Conservation (phyloP, 1,140 invertebrate genomes). For the Aporrectodea caliginosa region DNA sequence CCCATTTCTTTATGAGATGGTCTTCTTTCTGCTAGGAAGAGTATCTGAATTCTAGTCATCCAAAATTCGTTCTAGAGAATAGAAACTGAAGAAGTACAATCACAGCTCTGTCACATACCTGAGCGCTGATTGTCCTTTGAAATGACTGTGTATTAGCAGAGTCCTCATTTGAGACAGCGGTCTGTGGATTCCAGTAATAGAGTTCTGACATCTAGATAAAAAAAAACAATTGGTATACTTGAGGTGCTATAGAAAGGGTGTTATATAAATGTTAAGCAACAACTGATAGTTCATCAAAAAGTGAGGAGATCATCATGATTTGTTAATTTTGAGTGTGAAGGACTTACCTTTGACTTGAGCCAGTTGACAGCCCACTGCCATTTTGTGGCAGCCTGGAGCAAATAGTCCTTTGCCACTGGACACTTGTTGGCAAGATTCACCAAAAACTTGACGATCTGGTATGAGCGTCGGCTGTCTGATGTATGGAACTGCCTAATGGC, state of each 20-base stretch:
- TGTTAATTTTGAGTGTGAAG: too few species aligned
- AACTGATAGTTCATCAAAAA: too few species aligned
- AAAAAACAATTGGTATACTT: too few species aligned
- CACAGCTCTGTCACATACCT: slow-evolving; percentile 48
- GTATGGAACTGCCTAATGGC: slow-evolving; percentile 52
- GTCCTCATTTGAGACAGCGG: slow-evolving; percentile 57
- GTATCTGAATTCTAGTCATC: too few species aligned
- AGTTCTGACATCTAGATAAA: slow-evolving; percentile 57
- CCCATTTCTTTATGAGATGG: too few species aligned
- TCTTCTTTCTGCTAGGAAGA: too few species aligned
- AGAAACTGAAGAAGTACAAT: too few species aligned
- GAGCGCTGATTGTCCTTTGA: slow-evolving; percentile 59
- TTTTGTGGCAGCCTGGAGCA: slow-evolving; percentile 54
- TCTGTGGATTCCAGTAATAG: slow-evolving; percentile 46
- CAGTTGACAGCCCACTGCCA: slow-evolving; percentile 61
- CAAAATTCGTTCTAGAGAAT: too few species aligned
- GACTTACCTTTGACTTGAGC: slow-evolving; percentile 55
- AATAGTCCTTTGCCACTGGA: slow-evolving; percentile 53
- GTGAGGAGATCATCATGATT: too few species aligned
- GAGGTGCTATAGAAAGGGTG: too few species aligned
- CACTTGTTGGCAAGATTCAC: slow-evolving; percentile 55
- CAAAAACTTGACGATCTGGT: slow-evolving; percentile 59
- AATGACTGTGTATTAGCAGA: slow-evolving; percentile 56
- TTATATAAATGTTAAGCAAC: too few species aligned
- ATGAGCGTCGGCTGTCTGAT: slow-evolving; percentile 56